phyloP scores from a whole-genome alignment of 2,888 invertebrate genomes.

The Eupithecia exiguata region DNA sequence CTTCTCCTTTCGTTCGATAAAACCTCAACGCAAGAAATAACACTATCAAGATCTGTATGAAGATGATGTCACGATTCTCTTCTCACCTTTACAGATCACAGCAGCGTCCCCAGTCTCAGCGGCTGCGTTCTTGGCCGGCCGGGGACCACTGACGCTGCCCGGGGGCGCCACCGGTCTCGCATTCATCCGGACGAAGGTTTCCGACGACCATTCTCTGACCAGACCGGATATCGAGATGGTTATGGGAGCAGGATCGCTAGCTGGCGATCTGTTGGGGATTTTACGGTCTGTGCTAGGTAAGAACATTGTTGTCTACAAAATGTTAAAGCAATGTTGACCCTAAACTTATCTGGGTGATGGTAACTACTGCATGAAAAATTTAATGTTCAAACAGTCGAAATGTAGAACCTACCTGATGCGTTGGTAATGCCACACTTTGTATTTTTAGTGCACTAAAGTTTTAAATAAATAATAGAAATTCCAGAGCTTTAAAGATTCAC shows the following conservation, averaged over 20 bases:
- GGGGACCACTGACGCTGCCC: slow-evolving; percentile 89
- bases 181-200: slow-evolving; percentile 87
- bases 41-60: not conserved
- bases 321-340: not conserved
- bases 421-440: too few species aligned
- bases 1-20: too few species aligned
- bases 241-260: slow-evolving; percentile 89
- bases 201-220: slow-evolving; percentile 85
- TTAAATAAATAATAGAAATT: too few species aligned
- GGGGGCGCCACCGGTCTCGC: slow-evolving; percentile 91
- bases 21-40: not conserved
- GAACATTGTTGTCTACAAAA: not conserved
- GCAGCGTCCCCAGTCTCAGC: slow-evolving; percentile 82
- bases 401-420: too few species aligned
- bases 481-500: too few species aligned
- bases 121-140: slow-evolving; percentile 85
- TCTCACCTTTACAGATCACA: slow-evolving; percentile 55
- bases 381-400: too few species aligned
- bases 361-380: too few species aligned
- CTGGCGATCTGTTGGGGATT: slow-evolving; percentile 88
- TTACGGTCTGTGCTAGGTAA: slow-evolving; percentile 70
- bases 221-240: slow-evolving; percentile 93
- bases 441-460: too few species aligned
- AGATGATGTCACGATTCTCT: not conserved
- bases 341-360: too few species aligned